phyloP scores from a whole-genome alignment of 2,113 vertebrate species.

The Pangasianodon gigas region DNA sequence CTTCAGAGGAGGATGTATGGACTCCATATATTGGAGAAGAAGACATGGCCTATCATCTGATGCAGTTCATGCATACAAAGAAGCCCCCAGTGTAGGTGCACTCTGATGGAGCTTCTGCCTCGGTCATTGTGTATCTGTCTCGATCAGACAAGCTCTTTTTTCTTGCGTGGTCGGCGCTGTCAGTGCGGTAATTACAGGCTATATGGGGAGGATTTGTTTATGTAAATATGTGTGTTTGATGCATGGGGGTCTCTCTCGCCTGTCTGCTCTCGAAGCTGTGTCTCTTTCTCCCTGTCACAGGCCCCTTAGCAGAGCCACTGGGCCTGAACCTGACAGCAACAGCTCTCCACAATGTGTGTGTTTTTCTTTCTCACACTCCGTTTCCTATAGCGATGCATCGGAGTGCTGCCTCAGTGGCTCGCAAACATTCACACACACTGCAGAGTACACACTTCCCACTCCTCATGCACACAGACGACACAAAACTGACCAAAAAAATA shows the following conservation, averaged over 20 bases:
- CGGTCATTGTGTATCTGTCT: conserved; percentile 59
- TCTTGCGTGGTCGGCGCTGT: conserved; percentile 53
- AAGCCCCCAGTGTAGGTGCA: conserved; percentile 20
- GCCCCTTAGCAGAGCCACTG: conserved; percentile 54
- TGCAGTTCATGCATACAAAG: conserved; percentile 61
- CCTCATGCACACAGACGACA: conserved; percentile 3
- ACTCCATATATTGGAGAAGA: conserved; percentile 43
- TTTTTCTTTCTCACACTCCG: conserved; percentile 29
- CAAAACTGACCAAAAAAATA: conserved; percentile 11
- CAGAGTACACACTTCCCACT: not conserved
- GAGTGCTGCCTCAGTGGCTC: conserved; percentile 3
- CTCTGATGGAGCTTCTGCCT: conserved; percentile 63
- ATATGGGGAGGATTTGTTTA: conserved; percentile 66
- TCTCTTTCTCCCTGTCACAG: conserved; percentile 55
- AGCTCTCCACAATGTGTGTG: conserved; percentile 32
- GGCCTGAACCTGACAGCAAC: conserved; percentile 58
- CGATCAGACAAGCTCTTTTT: conserved; percentile 60
- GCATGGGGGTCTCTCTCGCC: conserved; percentile 58
- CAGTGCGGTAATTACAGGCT: conserved; percentile 65
- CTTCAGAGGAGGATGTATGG: conserved; percentile 63
- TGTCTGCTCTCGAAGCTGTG: conserved; percentile 41
- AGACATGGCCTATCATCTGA: conserved; percentile 30
- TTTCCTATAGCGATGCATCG: conserved; percentile 22
- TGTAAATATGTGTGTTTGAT: conserved; percentile 67
- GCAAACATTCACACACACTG: not conserved